Evolutionary conservation across 2,797 vertebrate genomes (phyloP), one percentile per base, ranked within the genome.

Genomic region (Periophthalmus magnuspinnatus): DNA sequence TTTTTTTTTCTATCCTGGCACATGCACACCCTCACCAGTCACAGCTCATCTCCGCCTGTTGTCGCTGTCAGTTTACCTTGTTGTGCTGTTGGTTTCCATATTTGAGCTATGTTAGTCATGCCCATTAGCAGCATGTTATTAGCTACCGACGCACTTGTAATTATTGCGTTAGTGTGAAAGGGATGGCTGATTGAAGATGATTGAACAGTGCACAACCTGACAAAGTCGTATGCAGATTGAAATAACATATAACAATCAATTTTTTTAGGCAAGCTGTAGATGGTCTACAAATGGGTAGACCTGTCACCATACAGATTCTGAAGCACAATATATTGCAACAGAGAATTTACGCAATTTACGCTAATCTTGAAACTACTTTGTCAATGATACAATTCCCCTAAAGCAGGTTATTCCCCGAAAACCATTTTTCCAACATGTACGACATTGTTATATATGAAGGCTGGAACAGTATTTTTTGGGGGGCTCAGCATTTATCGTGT

Each of bases 91-190:
- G 81, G 19, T 66, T 75, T 66, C 60, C 34, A 52, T 62, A 61
- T 69, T 78, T 62, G 58, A 80, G 66, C 55, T 55, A 63, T 75
- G 73, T 65, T 58, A 50, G 70, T 81, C 64, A 61, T 72, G 78
- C 64, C 56, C 80, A 71, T 77, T 67, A 74, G 74, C 77, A 77
- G 64, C 69, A 70, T 72, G 64, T 83, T 82, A 83, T 88, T 82
- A 83, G 72, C 72, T 73, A 57, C 71, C 70, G 56, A 77, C 69
- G 67, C 74, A 86, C 79, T 65, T 74, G 74, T 74, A 89, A 92
- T 92, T 88, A 87, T 85, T 81, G 67, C 56, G 69, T 89, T 85
- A 78, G 63, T 56, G 61, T 75, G 66, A 87, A 84, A 81, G 67
- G 71, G 68, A 57, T 19, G 8, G 60, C 71, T 90, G 86, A 90